Percentiles rank a stretch among this genome's conserved stretches.
phyloP scores from a whole-genome alignment of 2,888 invertebrate genomes.

The Platycheirus rosarum region DNA sequence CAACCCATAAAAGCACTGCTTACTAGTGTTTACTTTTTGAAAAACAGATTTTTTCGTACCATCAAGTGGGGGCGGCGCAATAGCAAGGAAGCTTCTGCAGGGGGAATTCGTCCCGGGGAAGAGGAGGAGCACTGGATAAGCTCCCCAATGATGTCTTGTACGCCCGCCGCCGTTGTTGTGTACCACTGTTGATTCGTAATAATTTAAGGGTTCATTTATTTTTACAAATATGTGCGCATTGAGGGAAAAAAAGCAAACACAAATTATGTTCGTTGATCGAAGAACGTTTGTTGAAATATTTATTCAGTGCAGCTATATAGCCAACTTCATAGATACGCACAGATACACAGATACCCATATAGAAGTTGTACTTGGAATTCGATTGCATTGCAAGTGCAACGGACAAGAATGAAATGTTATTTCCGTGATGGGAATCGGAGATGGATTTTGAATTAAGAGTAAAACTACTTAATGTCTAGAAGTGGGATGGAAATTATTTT shows the following conservation, averaged over 20 bases:
- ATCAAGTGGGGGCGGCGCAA: constrained; percentile 26
- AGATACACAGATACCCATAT: constrained; percentile 1
- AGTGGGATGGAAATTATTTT: constrained; percentile 56
- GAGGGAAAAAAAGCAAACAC: constrained; percentile 36
- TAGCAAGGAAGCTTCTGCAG: background rate
- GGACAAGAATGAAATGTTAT: constrained; percentile 45
- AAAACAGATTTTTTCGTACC: constrained; percentile 18
- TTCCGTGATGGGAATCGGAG: constrained; percentile 55
- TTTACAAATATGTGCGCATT: constrained; percentile 67
- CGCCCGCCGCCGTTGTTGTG: background rate
- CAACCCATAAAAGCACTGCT: constrained; percentile 29
- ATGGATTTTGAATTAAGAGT: constrained; percentile 61
- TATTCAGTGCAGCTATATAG: constrained; percentile 48
- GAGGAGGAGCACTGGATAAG: background rate
- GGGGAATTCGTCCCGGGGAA: no score
- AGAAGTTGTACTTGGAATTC: constrained; percentile 22
- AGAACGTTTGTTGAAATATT: constrained; percentile 70
- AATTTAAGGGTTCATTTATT: constrained; percentile 73
- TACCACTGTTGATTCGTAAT: constrained; percentile 57
- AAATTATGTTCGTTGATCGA: constrained; percentile 60
- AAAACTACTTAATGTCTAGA: constrained; percentile 38
- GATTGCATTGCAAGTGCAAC: constrained; percentile 19
- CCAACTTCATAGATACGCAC: constrained; percentile 12
- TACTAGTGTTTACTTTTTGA: constrained; percentile 56
- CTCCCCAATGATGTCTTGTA: no score